phyloP scores from a whole-genome alignment of 2,113 vertebrate genomes.

The Silurus asotus region DNA sequence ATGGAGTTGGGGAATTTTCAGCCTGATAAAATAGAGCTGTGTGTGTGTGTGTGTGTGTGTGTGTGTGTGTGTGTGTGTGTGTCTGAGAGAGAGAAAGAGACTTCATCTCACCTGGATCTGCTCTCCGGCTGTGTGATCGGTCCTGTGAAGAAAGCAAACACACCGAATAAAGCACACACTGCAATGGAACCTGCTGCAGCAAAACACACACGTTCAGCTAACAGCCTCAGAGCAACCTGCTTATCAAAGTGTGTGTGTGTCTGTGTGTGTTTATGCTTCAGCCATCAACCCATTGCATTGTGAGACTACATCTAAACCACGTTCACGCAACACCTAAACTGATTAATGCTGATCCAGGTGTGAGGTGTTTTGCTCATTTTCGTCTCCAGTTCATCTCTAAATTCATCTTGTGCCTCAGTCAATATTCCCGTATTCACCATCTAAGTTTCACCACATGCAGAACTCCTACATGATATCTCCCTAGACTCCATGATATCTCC shows the following conservation, averaged over 20 bases:
- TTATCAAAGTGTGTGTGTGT: neutral
- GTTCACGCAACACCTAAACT: neutral
- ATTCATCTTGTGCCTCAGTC: no score
- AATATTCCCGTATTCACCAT: no score
- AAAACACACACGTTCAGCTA: neutral
- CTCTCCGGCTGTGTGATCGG: constrained; percentile 66
- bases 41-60: neutral
- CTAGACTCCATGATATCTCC: no score
- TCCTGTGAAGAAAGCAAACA: constrained; percentile 68
- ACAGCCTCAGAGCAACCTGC: neutral
- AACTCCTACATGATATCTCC: no score
- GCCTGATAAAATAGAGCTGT: neutral
- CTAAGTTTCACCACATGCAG: no score
- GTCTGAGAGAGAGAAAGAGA: neutral
- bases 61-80: constrained; percentile 12
- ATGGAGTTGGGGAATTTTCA: neutral
- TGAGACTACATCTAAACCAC: neutral
- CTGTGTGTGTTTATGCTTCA: neutral
- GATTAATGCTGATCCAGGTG: no score
- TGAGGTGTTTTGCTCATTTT: no score
- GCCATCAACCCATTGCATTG: neutral
- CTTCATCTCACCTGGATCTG: constrained; percentile 79
- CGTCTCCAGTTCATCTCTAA: no score
- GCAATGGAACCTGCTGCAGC: neutral
- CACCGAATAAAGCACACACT: neutral